A percentile compares a stretch with the other conserved stretches of the same genome.
Evolutionary conservation across 2,888 invertebrate species (phyloP).

Genomic region (Bombylius discolor): DNA sequence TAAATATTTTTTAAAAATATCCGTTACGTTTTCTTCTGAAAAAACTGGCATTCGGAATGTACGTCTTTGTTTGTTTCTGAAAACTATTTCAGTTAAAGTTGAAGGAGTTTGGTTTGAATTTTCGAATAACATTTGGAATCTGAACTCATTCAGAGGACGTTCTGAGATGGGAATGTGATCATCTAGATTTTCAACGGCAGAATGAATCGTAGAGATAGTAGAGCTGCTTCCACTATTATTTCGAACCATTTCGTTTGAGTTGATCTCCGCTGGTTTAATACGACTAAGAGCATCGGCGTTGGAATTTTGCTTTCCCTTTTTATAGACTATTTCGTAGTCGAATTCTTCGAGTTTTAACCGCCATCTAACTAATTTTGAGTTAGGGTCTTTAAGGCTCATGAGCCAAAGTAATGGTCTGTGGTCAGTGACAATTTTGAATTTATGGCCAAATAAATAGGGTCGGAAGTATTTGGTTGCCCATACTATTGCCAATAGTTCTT

Average conservation of each 20-base stretch:
- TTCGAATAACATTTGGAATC: slow-evolving; percentile 11
- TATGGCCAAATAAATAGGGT: no score
- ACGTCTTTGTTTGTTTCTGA: slow-evolving; percentile 8
- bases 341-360: no score
- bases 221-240: neutral
- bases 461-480: no score
- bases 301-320: slow-evolving; percentile 5
- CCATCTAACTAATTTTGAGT: no score
- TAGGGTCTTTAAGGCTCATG: no score
- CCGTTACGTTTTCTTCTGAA: neutral
- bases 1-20: slow-evolving; percentile 12
- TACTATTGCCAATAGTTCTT: no score
- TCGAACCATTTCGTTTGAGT: neutral
- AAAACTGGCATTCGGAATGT: neutral
- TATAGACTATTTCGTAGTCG: slow-evolving; percentile 9
- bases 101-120: neutral
- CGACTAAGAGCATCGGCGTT: slow-evolving; percentile 7
- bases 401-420: no score
- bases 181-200: neutral
- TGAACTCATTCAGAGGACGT: slow-evolving; percentile 14
- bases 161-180: slow-evolving; percentile 13
- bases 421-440: no score
- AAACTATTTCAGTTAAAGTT: slow-evolving; percentile 9
- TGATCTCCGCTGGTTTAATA: neutral
- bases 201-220: neutral